Conservation (phyloP, 64 coral and sea anemone genomes). For the Stylophora pistillata region DNA sequence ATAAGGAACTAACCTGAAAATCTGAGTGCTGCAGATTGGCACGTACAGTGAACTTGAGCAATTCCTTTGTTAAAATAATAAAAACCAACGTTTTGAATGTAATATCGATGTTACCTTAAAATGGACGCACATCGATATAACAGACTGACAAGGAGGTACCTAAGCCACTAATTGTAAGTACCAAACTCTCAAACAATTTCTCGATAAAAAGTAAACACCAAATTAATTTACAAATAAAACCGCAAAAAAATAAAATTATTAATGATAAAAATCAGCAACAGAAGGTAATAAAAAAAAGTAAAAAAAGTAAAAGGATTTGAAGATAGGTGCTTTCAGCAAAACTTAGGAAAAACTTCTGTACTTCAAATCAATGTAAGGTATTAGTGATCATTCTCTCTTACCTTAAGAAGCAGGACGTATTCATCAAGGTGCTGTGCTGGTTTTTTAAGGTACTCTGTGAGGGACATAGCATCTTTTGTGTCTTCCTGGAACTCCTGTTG, state of each 20-base stretch:
- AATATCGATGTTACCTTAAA: neutral
- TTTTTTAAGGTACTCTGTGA: constrained; percentile 82
- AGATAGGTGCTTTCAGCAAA: no score
- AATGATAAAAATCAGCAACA: no score
- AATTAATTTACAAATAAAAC: neutral
- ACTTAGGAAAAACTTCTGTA: neutral
- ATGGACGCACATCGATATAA: no score
- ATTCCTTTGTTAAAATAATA: constrained; percentile 55
- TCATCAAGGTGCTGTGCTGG: constrained; percentile 78
- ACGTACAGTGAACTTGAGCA: constrained; percentile 87
- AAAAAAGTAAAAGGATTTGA: no score
- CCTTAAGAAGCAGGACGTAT: constrained; percentile 76
- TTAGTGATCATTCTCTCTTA: constrained; percentile 1
- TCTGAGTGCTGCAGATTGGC: constrained; percentile 71
- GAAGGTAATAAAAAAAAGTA: no score
- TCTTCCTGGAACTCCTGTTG: constrained; percentile 96
- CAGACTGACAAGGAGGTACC: no score
- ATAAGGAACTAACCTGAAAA: constrained; percentile 48
- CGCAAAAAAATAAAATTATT: neutral
- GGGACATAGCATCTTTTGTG: constrained; percentile 67
- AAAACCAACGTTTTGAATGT: neutral
- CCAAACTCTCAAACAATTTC: no score
- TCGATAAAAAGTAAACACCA: neutral
- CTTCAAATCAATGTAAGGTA: neutral
- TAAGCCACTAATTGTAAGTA: no score